phyloP scores from a whole-genome alignment of 2,113 vertebrate species.

The Amphiprion ocellaris region DNA sequence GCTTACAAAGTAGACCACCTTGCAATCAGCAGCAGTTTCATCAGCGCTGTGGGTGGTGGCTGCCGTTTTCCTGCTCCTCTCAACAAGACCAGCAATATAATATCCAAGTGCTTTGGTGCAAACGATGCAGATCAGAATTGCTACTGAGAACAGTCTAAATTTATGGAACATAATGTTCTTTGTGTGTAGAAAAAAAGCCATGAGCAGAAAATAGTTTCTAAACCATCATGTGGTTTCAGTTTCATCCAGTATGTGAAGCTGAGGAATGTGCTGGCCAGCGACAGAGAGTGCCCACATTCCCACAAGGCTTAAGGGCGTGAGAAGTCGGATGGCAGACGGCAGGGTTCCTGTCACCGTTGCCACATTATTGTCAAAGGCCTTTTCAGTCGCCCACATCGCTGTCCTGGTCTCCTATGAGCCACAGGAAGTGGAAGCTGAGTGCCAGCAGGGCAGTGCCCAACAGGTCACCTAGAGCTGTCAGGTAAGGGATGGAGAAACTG shows the following conservation, averaged over 20 bases:
- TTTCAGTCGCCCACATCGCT: constrained; percentile 94
- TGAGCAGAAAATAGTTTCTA: constrained; percentile 26
- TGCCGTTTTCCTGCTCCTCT: constrained; percentile 4
- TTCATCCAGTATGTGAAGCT: constrained; percentile 22
- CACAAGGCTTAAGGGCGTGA: constrained; percentile 15
- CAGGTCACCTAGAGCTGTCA: constrained; percentile 95
- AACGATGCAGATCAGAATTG: constrained; percentile 44
- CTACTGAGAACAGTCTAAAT: constrained; percentile 13
- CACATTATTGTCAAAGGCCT: background rate
- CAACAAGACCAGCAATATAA: constrained; percentile 13
- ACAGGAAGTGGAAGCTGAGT: constrained; percentile 95
- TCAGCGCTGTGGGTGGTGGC: background rate
- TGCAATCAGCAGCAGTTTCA: background rate
- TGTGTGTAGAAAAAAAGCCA: background rate
- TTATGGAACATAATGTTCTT: constrained; percentile 7
- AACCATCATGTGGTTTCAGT: constrained; percentile 32
- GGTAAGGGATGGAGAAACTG: constrained; percentile 97
- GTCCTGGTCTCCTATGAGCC: constrained; percentile 95
- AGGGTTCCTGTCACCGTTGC: background rate
- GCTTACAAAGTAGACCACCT: background rate
- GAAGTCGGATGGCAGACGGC: background rate
- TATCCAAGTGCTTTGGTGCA: constrained; percentile 54
- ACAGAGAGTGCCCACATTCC: constrained; percentile 15
- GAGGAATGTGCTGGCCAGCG: constrained; percentile 38
- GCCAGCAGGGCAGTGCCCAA: constrained; percentile 95